Evolutionary conservation across 2,797 vertebrate genomes (phyloP), one percentile per base, ranked within the genome.

Genomic region (Hydrolagus colliei): DNA sequence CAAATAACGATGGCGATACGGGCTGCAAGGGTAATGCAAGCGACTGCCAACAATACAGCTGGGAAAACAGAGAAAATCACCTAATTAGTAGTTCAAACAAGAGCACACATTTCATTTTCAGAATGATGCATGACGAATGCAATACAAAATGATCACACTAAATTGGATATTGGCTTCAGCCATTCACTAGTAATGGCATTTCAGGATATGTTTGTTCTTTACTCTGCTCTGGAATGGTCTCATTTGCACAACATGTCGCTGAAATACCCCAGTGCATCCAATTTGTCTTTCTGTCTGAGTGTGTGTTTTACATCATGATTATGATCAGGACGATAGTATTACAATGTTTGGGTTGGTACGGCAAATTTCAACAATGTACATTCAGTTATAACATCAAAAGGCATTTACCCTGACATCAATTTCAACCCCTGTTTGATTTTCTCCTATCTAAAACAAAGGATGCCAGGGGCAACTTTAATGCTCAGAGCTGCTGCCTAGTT

Each of bases 1-100:
- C 79, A 71, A n/a, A 67, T 84, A 68, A 71, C 79, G 11, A 84
- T 68, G 65, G 11, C 79, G 71, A 84, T 14, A 1, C 79, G 65
- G 12, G 65, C n/a, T 84, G 18, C 79, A 41, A 84, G 71, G 62
- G 79, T 67, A 52, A 32, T 2, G 14, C 79, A 84, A 67, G 79
- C 79, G 18, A 11, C 5, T 4, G 65, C 27, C 16, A 84, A 16
- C 18, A 84, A 32, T 11, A 52, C 65, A 84, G 65, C 79, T 84
- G 65, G 79, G 32, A 20, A 12, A 12, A 1, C 1, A 32, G 16
- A 20, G 13, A 18, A 5, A 71, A 52, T 52, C 9, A 68, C 9
- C 63, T 9, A 12, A 71, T 16, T n/a, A 67, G 67, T 80, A 84
- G 6, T n/a, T 52, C 41, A 52, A 52, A 52, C 41, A 52, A 52